phyloP scores from a whole-genome alignment of 92 coral and sea anemone species.

The Bergia puertoricense region DNA sequence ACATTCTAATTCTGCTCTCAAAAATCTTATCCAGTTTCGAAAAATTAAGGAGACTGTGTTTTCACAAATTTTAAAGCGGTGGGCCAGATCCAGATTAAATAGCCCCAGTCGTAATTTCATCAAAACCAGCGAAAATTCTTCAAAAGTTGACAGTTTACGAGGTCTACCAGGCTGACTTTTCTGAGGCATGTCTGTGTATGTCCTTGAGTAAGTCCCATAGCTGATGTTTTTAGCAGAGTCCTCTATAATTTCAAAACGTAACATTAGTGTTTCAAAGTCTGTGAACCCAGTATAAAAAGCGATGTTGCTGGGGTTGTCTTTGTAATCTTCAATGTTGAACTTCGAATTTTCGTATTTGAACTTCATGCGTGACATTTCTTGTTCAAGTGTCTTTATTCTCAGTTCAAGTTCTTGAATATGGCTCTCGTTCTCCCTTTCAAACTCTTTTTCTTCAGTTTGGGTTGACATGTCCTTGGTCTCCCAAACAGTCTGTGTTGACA shows the following conservation, averaged over 20 bases:
- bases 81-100: conserved; percentile 58
- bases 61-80: conserved; percentile 51
- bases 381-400: conserved; percentile 28
- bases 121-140: conserved; percentile 60
- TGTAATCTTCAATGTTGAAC: conserved; percentile 56
- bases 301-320: conserved; percentile 51
- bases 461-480: conserved; percentile 11
- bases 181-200: conserved; percentile 18
- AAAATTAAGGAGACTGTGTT: conserved; percentile 43
- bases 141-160: conserved; percentile 44
- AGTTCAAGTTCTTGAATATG: neutral
- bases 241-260: conserved; percentile 54
- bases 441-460: conserved; percentile 4
- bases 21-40: conserved; percentile 58
- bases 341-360: conserved; percentile 29
- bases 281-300: conserved; percentile 65
- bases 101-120: conserved; percentile 59
- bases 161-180: conserved; percentile 48
- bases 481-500: conserved; percentile 5
- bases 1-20: conserved; percentile 57
- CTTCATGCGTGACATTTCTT: conserved; percentile 6
- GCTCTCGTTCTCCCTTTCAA: neutral
- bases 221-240: conserved; percentile 51
- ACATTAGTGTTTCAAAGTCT: conserved; percentile 60
- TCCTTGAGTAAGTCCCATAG: conserved; percentile 49